phyloP scores from a whole-genome alignment of 2,797 vertebrate species.

The Bradypodion pumilum region DNA sequence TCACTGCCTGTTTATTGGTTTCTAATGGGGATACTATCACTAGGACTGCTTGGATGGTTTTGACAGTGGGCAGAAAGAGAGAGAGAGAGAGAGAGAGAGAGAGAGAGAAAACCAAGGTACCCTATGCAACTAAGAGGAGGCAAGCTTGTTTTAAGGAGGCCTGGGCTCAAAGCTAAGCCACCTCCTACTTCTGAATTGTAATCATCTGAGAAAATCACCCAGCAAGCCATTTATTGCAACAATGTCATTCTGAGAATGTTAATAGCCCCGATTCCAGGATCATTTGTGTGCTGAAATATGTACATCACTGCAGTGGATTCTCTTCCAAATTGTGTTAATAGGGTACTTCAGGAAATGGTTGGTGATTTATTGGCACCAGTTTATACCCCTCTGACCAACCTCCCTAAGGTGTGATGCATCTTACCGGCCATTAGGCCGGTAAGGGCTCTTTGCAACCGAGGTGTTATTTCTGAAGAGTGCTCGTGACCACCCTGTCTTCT shows the following conservation, averaged over 20 bases:
- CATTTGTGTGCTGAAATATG: not conserved
- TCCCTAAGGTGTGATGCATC: not conserved
- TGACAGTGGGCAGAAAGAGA: not conserved
- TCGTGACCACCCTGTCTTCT: not conserved
- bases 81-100: not conserved
- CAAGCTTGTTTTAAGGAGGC: accelerated
- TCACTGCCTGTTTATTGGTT: slow-evolving; percentile 1
- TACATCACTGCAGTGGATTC: accelerated
- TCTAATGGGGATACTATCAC: not conserved
- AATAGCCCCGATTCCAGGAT: slow-evolving; percentile 3
- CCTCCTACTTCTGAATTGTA: slow-evolving; percentile 44
- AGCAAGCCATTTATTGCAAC: slow-evolving; percentile 58
- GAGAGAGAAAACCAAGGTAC: accelerated
- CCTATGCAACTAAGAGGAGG: accelerated
- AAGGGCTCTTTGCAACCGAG: not conserved
- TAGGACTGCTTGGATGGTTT: not conserved
- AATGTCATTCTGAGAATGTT: slow-evolving; percentile 48
- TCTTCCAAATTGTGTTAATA: not conserved
- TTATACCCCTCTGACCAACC: not conserved
- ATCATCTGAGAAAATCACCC: slow-evolving; percentile 58
- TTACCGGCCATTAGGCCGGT: not conserved
- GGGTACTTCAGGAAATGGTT: not conserved
- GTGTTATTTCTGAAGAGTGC: slow-evolving; percentile 40
- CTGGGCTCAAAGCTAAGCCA: slow-evolving; percentile 55
- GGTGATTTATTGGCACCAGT: accelerated